Percentiles rank a stretch among this genome's conserved stretches.
Conservation (phyloP, 1,140 invertebrate genomes). For the Apis laboriosa region DNA sequence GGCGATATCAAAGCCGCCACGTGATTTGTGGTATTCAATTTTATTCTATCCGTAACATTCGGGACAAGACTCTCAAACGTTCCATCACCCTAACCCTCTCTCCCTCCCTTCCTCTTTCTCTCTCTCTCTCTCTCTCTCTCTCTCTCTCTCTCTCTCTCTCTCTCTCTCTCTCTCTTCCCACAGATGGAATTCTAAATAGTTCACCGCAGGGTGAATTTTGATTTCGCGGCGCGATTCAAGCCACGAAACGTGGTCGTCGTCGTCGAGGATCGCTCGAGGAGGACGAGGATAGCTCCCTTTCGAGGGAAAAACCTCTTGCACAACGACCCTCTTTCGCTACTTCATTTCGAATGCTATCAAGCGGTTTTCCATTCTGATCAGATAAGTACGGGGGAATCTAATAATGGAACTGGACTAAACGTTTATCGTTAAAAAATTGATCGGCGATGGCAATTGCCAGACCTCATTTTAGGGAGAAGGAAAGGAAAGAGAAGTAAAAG, state of each 20-base stretch:
- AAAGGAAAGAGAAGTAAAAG: neutral
- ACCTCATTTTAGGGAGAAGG: neutral
- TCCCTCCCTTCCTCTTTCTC: no score
- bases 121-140: neutral
- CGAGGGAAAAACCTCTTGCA: slow-evolving; percentile 28
- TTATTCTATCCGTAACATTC: slow-evolving; percentile 7
- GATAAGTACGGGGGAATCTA: slow-evolving; percentile 40
- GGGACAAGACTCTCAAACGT: slow-evolving; percentile 4
- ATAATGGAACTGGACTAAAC: slow-evolving; percentile 55
- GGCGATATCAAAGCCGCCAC: slow-evolving; percentile 6
- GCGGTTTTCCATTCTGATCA: slow-evolving; percentile 44
- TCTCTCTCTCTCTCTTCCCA: neutral
- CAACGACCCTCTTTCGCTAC: neutral
- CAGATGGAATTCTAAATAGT: slow-evolving; percentile 34
- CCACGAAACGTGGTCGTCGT: neutral
- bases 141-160: no score
- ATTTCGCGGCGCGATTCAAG: neutral
- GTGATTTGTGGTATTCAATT: slow-evolving; percentile 37
- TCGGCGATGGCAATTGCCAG: neutral
- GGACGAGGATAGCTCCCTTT: neutral
- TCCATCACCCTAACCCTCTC: neutral
- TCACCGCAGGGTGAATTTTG: slow-evolving; percentile 17
- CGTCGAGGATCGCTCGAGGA: neutral
- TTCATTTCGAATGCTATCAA: slow-evolving; percentile 54
- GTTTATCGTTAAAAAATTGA: slow-evolving; percentile 49